Evolutionary conservation across 2,113 vertebrate genomes (phyloP).

Genomic region (Ciconia maguari): DNA sequence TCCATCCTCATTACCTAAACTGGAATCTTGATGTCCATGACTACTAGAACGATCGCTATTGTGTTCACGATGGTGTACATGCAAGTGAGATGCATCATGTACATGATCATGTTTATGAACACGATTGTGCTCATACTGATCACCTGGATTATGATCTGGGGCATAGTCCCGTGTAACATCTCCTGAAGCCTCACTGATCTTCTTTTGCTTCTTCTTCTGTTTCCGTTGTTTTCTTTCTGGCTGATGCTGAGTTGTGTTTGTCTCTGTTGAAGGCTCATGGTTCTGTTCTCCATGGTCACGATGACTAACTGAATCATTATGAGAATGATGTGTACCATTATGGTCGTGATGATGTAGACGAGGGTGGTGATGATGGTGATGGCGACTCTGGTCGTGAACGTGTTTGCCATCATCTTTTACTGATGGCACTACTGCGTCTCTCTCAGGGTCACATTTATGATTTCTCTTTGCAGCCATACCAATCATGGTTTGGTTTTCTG

Average conservation of each 20-base stretch:
- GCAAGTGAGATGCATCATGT: conserved; percentile 35
- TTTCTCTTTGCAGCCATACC: conserved; percentile 48
- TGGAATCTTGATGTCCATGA: conserved; percentile 61
- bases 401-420: conserved; percentile 59
- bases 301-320: conserved; percentile 53
- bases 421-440: conserved; percentile 26
- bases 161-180: conserved; percentile 54
- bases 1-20: conserved; percentile 21
- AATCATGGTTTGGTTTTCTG: conserved; percentile 70
- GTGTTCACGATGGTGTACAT: conserved; percentile 45
- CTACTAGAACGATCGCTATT: neutral
- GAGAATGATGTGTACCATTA: conserved; percentile 63
- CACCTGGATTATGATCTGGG: conserved; percentile 40
- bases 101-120: conserved; percentile 67
- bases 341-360: conserved; percentile 65
- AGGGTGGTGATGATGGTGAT: conserved; percentile 57
- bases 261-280: conserved; percentile 66
- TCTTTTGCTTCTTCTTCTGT: conserved; percentile 74
- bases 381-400: conserved; percentile 44
- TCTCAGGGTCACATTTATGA: conserved; percentile 67
- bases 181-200: conserved; percentile 66
- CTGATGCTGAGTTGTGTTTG: conserved; percentile 77
- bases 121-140: conserved; percentile 71
- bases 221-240: conserved; percentile 68
- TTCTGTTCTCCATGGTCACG: conserved; percentile 62